Conservation (phyloP, 2,113 vertebrate genomes). For the Quiscalus mexicanus region DNA sequence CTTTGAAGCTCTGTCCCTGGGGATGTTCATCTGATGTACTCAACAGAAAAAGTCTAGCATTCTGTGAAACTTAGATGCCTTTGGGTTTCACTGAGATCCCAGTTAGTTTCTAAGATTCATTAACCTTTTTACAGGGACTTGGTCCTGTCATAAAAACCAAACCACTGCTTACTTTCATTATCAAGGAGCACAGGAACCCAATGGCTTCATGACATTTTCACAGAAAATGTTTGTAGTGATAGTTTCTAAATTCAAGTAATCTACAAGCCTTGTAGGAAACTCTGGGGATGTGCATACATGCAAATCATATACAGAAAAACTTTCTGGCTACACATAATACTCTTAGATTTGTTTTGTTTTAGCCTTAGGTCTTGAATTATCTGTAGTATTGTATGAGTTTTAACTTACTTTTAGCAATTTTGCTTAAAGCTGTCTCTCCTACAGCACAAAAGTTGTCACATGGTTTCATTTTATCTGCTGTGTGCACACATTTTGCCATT, state of each 20-base stretch:
- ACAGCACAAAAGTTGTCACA: background rate
- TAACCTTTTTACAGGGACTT: background rate
- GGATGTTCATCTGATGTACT: background rate
- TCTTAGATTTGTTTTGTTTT: conserved; percentile 2
- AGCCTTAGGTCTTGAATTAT: conserved; percentile 39
- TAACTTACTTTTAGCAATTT: conserved; percentile 11
- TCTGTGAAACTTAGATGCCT: background rate
- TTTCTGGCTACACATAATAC: background rate
- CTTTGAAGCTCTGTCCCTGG: background rate
- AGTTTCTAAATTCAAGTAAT: background rate
- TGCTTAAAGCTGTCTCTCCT: background rate
- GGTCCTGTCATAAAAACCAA: background rate
- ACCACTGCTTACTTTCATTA: background rate
- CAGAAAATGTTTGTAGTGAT: background rate
- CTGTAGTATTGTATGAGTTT: conserved; percentile 18
- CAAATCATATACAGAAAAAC: conserved; percentile 26
- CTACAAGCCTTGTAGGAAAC: conserved; percentile 13
- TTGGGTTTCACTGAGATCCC: conserved; percentile 1
- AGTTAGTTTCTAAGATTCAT: conserved; percentile 1
- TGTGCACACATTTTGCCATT: conserved; percentile 32
- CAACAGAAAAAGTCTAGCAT: background rate
- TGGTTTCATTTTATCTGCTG: conserved; percentile 41
- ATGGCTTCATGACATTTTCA: conserved; percentile 27
- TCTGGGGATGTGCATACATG: background rate
- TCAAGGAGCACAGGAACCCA: conserved; percentile 4